phyloP scores from a whole-genome alignment of 1,140 invertebrate genomes.

The Anastatus disparis region DNA sequence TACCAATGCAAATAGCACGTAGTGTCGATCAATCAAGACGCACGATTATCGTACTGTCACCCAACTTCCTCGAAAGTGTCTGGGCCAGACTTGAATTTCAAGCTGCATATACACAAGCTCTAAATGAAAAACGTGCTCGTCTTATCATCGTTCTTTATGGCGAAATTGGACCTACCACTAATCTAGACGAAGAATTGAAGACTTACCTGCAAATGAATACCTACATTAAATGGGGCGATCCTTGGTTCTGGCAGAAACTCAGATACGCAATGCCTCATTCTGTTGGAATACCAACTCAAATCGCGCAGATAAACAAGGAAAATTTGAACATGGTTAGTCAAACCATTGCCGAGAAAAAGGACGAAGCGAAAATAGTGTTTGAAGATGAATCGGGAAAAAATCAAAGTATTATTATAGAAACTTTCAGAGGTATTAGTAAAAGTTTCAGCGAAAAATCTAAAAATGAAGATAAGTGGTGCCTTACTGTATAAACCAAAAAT shows the following conservation, averaged over 20 bases:
- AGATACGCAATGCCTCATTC: constrained; percentile 76
- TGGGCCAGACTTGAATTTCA: constrained; percentile 91
- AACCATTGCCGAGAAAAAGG: neutral
- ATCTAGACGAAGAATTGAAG: constrained; percentile 79
- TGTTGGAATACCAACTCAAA: neutral
- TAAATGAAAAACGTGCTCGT: constrained; percentile 76
- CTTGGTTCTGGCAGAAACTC: constrained; percentile 88
- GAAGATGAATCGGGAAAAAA: neutral
- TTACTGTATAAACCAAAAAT: too few relatives aligned
- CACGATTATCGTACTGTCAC: constrained; percentile 85
- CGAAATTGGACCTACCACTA: constrained; percentile 74
- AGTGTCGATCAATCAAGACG: constrained; percentile 81
- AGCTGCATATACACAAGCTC: constrained; percentile 79
- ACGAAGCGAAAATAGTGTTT: neutral
- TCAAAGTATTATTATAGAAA: neutral
- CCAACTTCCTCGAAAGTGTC: constrained; percentile 82
- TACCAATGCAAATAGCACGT: constrained; percentile 77
- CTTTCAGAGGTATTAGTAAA: neutral
- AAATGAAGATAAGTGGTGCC: neutral
- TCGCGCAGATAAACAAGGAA: neutral
- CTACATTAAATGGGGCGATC: constrained; percentile 84
- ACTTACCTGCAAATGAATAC: constrained; percentile 88
- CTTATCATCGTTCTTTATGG: constrained; percentile 84
- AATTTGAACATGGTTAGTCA: neutral
- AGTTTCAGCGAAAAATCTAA: neutral